Conservation (phyloP, 2,797 vertebrate species). For the Odontamblyopus rebecca region DNA sequence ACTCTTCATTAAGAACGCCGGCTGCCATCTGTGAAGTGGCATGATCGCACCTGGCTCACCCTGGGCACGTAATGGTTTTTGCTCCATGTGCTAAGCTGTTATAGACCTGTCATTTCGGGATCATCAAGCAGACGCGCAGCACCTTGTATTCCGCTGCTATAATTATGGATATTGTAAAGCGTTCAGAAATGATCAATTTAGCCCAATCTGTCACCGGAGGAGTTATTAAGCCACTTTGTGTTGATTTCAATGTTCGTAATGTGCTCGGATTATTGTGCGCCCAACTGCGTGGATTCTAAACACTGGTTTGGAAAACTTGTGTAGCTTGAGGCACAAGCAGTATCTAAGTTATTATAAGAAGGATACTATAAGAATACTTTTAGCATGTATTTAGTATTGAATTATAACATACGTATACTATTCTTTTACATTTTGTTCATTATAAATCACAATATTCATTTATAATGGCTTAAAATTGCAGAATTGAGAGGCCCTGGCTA, state of each 20-base stretch:
- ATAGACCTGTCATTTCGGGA: slow-evolving; percentile 70
- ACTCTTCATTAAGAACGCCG: slow-evolving; percentile 73
- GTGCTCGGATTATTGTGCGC: slow-evolving; percentile 50
- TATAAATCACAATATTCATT: no score
- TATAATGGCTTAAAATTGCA: no score
- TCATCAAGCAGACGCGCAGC: slow-evolving; percentile 73
- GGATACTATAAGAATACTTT: no score
- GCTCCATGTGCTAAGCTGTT: slow-evolving; percentile 75
- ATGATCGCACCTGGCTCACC: slow-evolving; percentile 80
- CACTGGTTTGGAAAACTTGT: slow-evolving; percentile 37
- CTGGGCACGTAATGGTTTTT: slow-evolving; percentile 78
- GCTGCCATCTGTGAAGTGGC: slow-evolving; percentile 79
- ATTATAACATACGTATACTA: no score
- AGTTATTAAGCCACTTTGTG: slow-evolving; percentile 76
- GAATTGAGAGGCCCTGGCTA: no score
- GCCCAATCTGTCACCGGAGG: slow-evolving; percentile 64
- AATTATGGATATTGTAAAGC: slow-evolving; percentile 77
- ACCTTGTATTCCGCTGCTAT: slow-evolving; percentile 68
- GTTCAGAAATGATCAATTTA: slow-evolving; percentile 73
- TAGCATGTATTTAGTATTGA: no score
- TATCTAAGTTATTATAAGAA: slow-evolving; percentile 17
- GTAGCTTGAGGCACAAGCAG: slow-evolving; percentile 31
- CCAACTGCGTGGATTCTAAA: slow-evolving; percentile 51
- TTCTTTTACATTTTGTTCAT: no score
- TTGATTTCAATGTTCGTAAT: slow-evolving; percentile 73